Base-by-base conservation (phyloP, 1,140 invertebrate genomes). In the Bemisia tabaci region DNA sequence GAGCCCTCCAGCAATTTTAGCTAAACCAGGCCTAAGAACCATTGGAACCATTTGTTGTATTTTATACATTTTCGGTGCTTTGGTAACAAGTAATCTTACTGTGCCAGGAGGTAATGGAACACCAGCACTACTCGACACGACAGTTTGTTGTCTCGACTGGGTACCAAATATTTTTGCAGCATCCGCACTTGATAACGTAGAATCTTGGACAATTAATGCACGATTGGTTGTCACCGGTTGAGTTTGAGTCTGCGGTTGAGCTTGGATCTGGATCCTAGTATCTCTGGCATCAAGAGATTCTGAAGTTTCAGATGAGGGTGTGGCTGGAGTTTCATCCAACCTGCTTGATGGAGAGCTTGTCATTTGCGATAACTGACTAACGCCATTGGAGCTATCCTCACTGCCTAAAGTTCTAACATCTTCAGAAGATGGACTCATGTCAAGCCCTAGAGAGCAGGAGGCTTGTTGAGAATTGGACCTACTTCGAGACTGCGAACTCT, bases 401-500 rank as follows among this genome's bases (percentile, higher is more conserved):
- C 72, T 73, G 21, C 71, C 71, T 26, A 71, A 64, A 58, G 71
- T 72, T 65, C 69, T 39, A 26, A 73, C 59, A 60, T 73, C 72
- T 67, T 72, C 71, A 24, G 72, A 73, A 5, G 68, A 67, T 22
- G 72, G 71, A 60, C 72, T 73, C 70, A 73, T 71, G 69, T 73
- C 72, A 64, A 71, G 69, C n/a, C 70, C 70, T 62, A 69, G 68
- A 24, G 68, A 72, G 17, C 68, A 72, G 63, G 80, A 77, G 68
- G 77, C 73, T 68, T 81, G 78, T 67, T 80, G 76, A 68, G 82
- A 72, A 69, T 78, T 64, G 61, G 83, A 73, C 74, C 81, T 83
- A 59, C 80, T 74, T 76, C 83, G 83, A 17, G 77, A 76, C 27
- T 83, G 82, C 1, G 82, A 82, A 33, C 83, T 85, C 71, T 89